Conservation (phyloP, 1,140 invertebrate genomes). For the Battus philenor region DNA sequence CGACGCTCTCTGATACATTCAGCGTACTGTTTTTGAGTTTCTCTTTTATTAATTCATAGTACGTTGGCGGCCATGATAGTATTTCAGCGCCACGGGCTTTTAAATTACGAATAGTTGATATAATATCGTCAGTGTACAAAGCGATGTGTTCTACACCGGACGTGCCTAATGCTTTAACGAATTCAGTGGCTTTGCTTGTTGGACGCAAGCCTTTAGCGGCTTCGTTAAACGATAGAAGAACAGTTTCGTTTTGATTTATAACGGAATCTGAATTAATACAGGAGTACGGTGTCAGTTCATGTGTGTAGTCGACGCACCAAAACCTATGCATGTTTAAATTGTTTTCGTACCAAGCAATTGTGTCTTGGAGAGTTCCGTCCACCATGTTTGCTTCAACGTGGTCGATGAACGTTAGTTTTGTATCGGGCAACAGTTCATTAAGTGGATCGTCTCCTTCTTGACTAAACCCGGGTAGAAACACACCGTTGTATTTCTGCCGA, state of each 20-base stretch:
- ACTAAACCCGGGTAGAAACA: constrained; percentile 92
- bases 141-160: constrained; percentile 99
- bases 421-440: constrained; percentile 80
- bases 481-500: constrained; percentile 87
- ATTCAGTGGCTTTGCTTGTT: constrained; percentile 98
- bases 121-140: constrained; percentile 94
- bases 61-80: constrained; percentile 90
- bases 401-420: constrained; percentile 91
- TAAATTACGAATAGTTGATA: constrained; percentile 88
- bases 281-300: constrained; percentile 96
- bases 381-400: constrained; percentile 98
- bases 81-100: constrained; percentile 92
- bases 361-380: constrained; percentile 90
- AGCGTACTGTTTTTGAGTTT: constrained; percentile 86
- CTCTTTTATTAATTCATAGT: constrained; percentile 92
- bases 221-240: constrained; percentile 97
- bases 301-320: constrained; percentile 98
- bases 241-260: constrained; percentile 96
- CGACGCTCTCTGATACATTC: constrained; percentile 90
- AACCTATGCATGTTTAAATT: constrained; percentile 96
- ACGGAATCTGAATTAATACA: constrained; percentile 96
- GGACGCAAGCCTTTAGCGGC: constrained; percentile 91
- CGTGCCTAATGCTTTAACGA: constrained; percentile 97
- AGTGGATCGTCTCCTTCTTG: constrained; percentile 78
- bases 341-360: constrained; percentile 95